phyloP scores from a whole-genome alignment of 2,113 vertebrate genomes.

The Sclerurus mexicanus region DNA sequence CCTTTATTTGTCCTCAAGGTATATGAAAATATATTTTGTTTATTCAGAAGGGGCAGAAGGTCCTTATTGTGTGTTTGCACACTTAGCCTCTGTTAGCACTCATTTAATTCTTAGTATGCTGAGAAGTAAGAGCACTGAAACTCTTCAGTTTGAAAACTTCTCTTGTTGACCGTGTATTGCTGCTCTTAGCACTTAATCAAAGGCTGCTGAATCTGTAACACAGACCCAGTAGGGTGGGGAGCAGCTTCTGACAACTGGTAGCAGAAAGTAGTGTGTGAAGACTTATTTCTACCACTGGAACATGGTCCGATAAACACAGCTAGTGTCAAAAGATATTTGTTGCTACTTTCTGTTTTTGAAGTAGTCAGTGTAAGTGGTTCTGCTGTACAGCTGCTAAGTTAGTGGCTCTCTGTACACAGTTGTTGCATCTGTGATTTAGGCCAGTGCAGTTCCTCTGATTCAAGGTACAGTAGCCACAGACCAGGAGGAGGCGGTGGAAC shows the following conservation, averaged over 20 bases:
- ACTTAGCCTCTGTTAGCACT: background rate
- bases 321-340: background rate
- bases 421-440: background rate
- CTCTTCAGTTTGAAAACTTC: background rate
- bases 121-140: background rate
- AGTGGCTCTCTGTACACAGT: background rate
- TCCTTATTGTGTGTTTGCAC: background rate
- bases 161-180: background rate
- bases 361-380: background rate
- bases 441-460: background rate
- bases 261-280: background rate
- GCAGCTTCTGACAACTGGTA: background rate
- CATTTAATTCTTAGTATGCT: background rate
- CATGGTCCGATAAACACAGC: background rate
- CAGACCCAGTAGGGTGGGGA: background rate
- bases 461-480: background rate
- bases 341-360: background rate
- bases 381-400: background rate
- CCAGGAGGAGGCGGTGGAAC: rapidly evolving
- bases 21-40: background rate
- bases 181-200: background rate
- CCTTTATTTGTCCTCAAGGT: background rate
- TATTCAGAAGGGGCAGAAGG: background rate
- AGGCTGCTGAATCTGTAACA: background rate
- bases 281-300: background rate